Evolutionary conservation across 2,113 vertebrate species (phyloP).

Genomic region (Acanthisitta chloris): DNA sequence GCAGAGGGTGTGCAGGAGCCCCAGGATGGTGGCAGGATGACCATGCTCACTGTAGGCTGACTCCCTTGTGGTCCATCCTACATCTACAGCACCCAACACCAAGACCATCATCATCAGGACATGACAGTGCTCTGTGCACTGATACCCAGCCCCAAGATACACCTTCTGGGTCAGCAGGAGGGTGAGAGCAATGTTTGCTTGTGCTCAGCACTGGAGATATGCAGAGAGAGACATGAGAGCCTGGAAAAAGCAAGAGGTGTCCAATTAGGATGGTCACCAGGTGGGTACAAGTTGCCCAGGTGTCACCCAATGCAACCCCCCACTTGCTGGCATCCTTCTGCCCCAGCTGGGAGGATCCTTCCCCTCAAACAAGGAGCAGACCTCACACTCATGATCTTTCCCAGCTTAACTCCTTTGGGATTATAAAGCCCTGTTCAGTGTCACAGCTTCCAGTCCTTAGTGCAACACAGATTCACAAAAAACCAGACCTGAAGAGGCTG

Average conservation of each 20-base stretch:
- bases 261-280: not conserved
- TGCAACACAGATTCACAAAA: not conserved
- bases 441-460: not conserved
- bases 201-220: not conserved
- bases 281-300: not conserved
- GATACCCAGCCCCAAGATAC: not conserved
- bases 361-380: not conserved
- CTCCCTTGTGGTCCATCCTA: not conserved
- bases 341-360: not conserved
- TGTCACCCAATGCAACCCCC: not conserved
- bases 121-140: accelerated
- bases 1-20: not conserved
- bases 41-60: not conserved
- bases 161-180: not conserved
- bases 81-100: not conserved
- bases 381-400: not conserved
- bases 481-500: not conserved
- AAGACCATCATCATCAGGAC: too few relatives aligned
- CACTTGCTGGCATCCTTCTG: not conserved
- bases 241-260: not conserved
- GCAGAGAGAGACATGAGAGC: not conserved
- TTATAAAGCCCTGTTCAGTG: not conserved
- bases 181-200: not conserved
- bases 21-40: too few relatives aligned
- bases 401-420: not conserved